Evolutionary conservation across 2,797 vertebrate genomes (phyloP), one percentile per base, ranked within the genome.

Genomic region (Hydrocynus forskahlii): DNA sequence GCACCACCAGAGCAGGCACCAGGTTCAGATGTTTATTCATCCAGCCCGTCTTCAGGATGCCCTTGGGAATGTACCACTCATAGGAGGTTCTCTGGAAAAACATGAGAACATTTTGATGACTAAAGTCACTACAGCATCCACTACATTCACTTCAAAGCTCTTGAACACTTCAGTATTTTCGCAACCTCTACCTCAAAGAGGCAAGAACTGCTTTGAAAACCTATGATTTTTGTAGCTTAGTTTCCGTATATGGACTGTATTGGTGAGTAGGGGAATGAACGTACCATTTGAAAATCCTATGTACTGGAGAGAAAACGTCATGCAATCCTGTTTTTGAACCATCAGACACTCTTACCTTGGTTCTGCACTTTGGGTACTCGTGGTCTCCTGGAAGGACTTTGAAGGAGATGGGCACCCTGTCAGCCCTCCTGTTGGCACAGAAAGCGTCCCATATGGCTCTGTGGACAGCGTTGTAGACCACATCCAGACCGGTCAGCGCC

Each of bases 41-140:
- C 98, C 98, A 99, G 8, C 97, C 96, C 0, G 97, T 99, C 91
- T 99, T 99, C 81, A 99, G 90, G 80, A 99, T 97, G 57, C 98
- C 98, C 92, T 99, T 99, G 1, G 98, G 98, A 87, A 99, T 99
- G 92, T 99, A 99, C 98, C 98, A 99, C 63, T 99, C 98, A 43
- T 99, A 99, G 0, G 98, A 98, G 0, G 97, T 97, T 78, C 98
- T 95, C 98, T 99, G 89, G 12, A 88, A 85, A 86, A 0, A 83
- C 23, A 66, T 17, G 43, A 75, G 4, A 21, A 7, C 14, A 67
- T 4, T 19, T 7, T 13, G 55, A 75, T 23, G 38, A 68, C 25
- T 8, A 7, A 16, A 14, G 3, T n/a, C 67, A 83, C 69, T 5
- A 43, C 5, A 13, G 35, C 0, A 1, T 12, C 12, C 40, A 50